A percentile compares a stretch with the other conserved stretches of the same genome.
Evolutionary conservation across 2,888 invertebrate species (phyloP).

Genomic region (Cryptus viduatorius): DNA sequence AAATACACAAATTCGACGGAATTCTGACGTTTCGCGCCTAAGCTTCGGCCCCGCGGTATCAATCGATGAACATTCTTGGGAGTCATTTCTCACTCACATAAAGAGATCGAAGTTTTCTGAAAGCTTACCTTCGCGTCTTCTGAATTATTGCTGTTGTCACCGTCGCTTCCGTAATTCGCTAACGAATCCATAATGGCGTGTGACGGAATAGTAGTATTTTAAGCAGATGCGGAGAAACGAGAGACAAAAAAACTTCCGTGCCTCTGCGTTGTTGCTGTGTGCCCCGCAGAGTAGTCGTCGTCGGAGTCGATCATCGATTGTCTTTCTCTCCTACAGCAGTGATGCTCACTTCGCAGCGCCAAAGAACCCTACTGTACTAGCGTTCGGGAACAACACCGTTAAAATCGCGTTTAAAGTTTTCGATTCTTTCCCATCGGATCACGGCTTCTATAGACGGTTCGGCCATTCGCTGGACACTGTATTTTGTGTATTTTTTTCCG

Average conservation of each 20-base stretch:
- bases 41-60: not conserved
- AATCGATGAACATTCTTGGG: not conserved
- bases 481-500: too few relatives aligned
- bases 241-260: slow-evolving; percentile 24
- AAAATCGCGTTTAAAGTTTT: too few relatives aligned
- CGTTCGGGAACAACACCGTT: too few relatives aligned
- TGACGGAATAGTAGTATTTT: slow-evolving; percentile 1
- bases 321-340: slow-evolving; percentile 41
- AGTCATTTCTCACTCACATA: too few relatives aligned
- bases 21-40: slow-evolving; percentile 20
- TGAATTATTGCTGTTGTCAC: slow-evolving; percentile 87
- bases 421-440: too few relatives aligned
- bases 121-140: slow-evolving; percentile 80
- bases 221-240: slow-evolving; percentile 42
- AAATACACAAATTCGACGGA: not conserved
- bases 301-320: slow-evolving; percentile 51
- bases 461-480: too few relatives aligned
- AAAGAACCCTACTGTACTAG: slow-evolving; percentile 4
- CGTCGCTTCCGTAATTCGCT: slow-evolving; percentile 92
- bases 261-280: slow-evolving; percentile 54
- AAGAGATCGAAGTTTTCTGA: not conserved
- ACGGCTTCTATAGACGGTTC: too few relatives aligned
- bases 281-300: slow-evolving; percentile 3
- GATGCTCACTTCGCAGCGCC: slow-evolving; percentile 6
- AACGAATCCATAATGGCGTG: slow-evolving; percentile 89